These are phyloP conservation scores for Calephelis perditalis DNA, from an alignment of 2,888 invertebrate genomes.

Conservation along the genomic window DNA sequence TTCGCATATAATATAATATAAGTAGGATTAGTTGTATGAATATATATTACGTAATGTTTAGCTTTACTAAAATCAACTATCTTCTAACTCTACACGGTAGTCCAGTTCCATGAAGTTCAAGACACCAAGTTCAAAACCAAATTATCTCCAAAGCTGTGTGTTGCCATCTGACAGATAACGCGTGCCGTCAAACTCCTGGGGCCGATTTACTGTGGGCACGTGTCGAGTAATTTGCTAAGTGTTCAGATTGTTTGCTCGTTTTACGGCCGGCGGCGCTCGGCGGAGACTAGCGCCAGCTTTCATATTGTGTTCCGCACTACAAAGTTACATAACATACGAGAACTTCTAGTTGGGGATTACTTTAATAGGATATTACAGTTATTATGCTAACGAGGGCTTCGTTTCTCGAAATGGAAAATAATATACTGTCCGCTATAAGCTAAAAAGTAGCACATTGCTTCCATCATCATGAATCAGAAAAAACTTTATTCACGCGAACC, in stretches of 20 bases:
- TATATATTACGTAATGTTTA: no score
- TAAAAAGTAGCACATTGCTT: no score
- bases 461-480: no score
- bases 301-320: neutral
- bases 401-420: no score
- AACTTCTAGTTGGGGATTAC: neutral
- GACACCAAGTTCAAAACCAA: no score
- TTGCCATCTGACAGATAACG: neutral
- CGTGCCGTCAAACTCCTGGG: conserved; percentile 2
- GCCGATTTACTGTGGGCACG: conserved; percentile 3
- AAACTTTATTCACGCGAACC: no score
- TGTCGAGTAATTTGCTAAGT: conserved; percentile 16
- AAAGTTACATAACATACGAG: neutral
- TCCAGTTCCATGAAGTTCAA: no score
- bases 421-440: no score
- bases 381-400: neutral
- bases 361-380: neutral
- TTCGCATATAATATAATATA: no score
- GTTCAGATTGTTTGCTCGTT: neutral
- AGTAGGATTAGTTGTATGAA: no score
- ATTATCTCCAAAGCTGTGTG: neutral
- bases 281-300: neutral
- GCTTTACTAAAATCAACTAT: no score
- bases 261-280: neutral
- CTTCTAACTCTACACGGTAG: no score